Evolutionary conservation across 2,113 vertebrate genomes (phyloP).

Genomic region (Sturnira hondurensis): DNA sequence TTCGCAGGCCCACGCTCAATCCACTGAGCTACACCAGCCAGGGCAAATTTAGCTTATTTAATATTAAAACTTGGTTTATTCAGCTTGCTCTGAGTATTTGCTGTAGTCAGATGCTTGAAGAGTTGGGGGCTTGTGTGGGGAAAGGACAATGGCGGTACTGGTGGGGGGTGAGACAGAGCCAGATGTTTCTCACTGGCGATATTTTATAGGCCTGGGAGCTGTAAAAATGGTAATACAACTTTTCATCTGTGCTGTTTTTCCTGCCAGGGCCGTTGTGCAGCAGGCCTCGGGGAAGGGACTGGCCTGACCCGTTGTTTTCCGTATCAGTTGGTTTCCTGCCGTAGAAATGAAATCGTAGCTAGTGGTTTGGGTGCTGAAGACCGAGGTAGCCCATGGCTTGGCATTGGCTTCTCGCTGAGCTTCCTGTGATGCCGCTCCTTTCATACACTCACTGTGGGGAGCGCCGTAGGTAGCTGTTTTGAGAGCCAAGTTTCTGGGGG

Average conservation of each 20-base stretch:
- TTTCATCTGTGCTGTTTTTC: slow-evolving; percentile 26
- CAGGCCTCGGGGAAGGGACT: neutral
- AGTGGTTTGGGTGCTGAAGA: neutral
- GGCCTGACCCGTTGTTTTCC: neutral
- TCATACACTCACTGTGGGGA: neutral
- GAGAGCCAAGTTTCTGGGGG: neutral
- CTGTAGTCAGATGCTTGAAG: neutral
- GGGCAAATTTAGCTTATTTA: neutral
- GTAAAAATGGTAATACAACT: neutral
- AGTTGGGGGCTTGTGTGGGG: neutral
- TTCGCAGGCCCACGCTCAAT: too few species aligned
- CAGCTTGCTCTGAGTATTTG: neutral
- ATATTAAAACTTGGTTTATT: neutral
- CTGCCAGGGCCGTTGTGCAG: slow-evolving; percentile 26
- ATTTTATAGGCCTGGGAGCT: neutral
- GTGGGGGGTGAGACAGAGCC: neutral
- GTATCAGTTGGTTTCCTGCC: slow-evolving; percentile 50
- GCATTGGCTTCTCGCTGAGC: neutral
- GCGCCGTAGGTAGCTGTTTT: neutral
- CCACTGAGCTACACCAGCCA: too few species aligned
- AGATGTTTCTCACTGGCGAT: neutral
- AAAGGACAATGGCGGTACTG: neutral
- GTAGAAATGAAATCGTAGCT: neutral
- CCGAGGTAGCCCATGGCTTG: neutral
- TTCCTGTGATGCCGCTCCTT: neutral